A percentile compares a stretch with the other conserved stretches of the same genome.
These are phyloP conservation scores for Neodon shergylaensis DNA, from an alignment of 2,113 vertebrate genomes.

Conservation along the genomic window DNA sequence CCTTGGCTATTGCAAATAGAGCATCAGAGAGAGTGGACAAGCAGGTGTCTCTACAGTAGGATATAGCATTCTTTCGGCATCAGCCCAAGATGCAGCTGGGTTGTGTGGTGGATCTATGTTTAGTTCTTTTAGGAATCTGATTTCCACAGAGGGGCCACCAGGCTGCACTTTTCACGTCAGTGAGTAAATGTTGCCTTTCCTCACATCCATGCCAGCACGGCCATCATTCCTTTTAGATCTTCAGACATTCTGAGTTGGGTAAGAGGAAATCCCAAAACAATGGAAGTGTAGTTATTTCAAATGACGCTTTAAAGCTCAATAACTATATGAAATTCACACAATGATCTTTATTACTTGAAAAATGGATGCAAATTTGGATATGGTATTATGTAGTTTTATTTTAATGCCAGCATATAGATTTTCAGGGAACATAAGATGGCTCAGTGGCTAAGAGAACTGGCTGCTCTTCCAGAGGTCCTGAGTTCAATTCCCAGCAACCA, in stretches of 20 bases:
- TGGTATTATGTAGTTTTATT: not conserved
- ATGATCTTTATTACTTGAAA: not conserved
- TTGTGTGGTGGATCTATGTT: not conserved
- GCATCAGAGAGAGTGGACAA: not conserved
- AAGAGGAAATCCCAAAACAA: not conserved
- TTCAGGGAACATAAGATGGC: not conserved
- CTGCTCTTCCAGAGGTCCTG: no score
- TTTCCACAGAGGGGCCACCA: not conserved
- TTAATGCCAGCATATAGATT: not conserved
- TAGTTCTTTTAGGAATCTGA: not conserved
- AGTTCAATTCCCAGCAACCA: no score
- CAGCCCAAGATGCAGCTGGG: no score
- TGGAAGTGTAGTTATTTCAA: not conserved
- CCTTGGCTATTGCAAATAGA: not conserved
- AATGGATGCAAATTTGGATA: not conserved
- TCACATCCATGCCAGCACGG: fast-evolving
- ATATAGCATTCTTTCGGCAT: not conserved
- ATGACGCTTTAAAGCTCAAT: not conserved
- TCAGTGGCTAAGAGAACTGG: no score
- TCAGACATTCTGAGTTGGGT: not conserved
- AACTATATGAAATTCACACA: not conserved
- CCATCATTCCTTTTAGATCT: not conserved
- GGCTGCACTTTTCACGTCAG: not conserved
- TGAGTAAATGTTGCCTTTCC: no score
- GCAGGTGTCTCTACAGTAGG: not conserved